Evolutionary conservation across 1,140 invertebrate genomes (phyloP), one percentile per base, ranked within the genome.

Genomic region (Aporrectodea caliginosa): DNA sequence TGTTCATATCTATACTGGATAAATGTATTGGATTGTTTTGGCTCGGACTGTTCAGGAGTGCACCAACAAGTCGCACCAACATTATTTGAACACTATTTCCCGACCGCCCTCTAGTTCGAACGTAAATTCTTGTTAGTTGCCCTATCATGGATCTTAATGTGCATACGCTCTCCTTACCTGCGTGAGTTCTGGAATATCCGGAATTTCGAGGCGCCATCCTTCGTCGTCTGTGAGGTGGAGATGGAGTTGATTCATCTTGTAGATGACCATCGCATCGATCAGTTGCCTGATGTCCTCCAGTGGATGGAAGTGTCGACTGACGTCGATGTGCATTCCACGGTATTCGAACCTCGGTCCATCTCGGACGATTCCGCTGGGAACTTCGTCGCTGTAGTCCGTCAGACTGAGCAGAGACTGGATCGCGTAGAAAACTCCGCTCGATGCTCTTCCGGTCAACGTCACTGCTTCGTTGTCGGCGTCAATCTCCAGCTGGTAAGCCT

Each of bases 141-240:
- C n/a, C n/a, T n/a, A n/a, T n/a, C n/a, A n/a, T n/a, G n/a, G n/a
- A n/a, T n/a, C n/a, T n/a, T n/a, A n/a, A n/a, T n/a, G n/a, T n/a
- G n/a, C n/a, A n/a, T n/a, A n/a, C n/a, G n/a, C n/a, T n/a, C n/a
- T n/a, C n/a, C n/a, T n/a, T 74, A 88, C 87, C 83, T 83, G 30
- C 0, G 86, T 87, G 0, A 88, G 83, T 81, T 88, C 85, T 31
- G 85, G 84, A 32, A 87, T 79, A 12, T 80, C 83, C 0, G 79
- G 75, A 12, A 87, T 87, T 79, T 88, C 83, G 0, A 88, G 16
- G 29, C 87, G 79, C 86, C 86, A 88, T 0, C 86, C 87, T 73
- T 88, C 85, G 69, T 88, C 87, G 74, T 88, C 87, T 1, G 86
- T 78, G 27, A 88, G 81, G 78, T 88, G 87, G 1, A 87, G 81